Base-by-base conservation (phyloP, 2,888 invertebrate genomes). In the Archips xylosteana region DNA sequence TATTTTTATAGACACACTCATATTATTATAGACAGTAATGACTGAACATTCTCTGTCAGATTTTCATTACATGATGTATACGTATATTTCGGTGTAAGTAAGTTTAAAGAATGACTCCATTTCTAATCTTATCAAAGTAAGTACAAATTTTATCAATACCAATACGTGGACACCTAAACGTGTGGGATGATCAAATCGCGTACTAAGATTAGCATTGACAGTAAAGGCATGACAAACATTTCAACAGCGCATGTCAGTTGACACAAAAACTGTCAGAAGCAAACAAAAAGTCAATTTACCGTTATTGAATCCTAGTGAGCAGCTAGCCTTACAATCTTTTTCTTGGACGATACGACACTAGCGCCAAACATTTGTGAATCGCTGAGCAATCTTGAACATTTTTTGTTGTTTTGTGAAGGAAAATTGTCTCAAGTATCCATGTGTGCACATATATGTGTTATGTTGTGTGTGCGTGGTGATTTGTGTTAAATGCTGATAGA, bases 391-490 rank as follows among this genome's bases (percentile, higher is more conserved):
- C 76, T 76, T 75, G 72, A 71, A 75, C 74, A 76, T 75, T 77
- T 76, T 76, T 77, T 74, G 74, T 74, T 74, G 74, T 74, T 74
- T 74, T 74, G 75, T 75, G 70, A 70, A 75, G 76, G 75, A 75
- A 76, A 76, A 72, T 77, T 76, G 77, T 77, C 74, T 77, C 66
- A 75, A 75, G 72, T 78, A 75, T 79, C 78, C 79, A 78, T 88
- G 89, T 89, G 89, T 89, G 88, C 86, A 87, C 85, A 85, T 88
- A 86, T 88, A 85, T 93, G 89, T 92, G 91, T 94, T 92, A 91
- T 94, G 93, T 94, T 92, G 92, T 94, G 94, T 94, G 94, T 94
- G 94, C 94, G 94, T 94, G 94, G 94, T 94, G 94, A 95, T 94
- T 94, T 94, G 94, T 94, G 92, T 92, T 94, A 90, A 87, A 94